A percentile compares a stretch with the other conserved stretches of the same genome.
Conservation (phyloP, 2,797 vertebrate genomes). For the Dallia pectoralis region DNA sequence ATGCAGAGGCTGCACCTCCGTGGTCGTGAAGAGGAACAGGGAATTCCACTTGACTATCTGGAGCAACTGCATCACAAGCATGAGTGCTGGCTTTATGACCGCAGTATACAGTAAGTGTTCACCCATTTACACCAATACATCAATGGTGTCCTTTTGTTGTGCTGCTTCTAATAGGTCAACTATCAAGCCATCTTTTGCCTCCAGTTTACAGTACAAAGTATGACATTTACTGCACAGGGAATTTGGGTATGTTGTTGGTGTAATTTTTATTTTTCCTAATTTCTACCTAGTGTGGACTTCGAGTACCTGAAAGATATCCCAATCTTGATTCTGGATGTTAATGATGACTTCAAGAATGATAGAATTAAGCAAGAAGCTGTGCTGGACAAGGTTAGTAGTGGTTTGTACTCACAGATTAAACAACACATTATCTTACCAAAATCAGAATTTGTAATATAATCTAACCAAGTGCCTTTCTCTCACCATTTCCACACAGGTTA, state of each 20-base stretch:
- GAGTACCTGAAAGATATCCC: constrained; percentile 77
- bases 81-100: constrained; percentile 78
- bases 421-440: too few species aligned
- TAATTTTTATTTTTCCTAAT: background rate
- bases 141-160: background rate
- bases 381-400: constrained; percentile 70
- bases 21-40: constrained; percentile 80
- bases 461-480: constrained; percentile 5
- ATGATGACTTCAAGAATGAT: constrained; percentile 82
- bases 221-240: background rate
- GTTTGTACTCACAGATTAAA: background rate
- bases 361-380: constrained; percentile 78
- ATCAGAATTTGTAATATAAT: background rate
- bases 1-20: constrained; percentile 79
- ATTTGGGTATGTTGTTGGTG: background rate
- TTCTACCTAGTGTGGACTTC: constrained; percentile 75
- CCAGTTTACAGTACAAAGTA: too few species aligned
- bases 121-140: background rate
- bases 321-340: constrained; percentile 77
- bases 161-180: too few species aligned
- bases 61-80: constrained; percentile 85
- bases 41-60: constrained; percentile 81
- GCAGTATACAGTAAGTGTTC: constrained; percentile 70
- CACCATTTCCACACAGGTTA: constrained; percentile 54
- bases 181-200: too few species aligned